Conservation (phyloP, 53 echinoderm and acorn worm species). For the Pentamera pediparva region DNA sequence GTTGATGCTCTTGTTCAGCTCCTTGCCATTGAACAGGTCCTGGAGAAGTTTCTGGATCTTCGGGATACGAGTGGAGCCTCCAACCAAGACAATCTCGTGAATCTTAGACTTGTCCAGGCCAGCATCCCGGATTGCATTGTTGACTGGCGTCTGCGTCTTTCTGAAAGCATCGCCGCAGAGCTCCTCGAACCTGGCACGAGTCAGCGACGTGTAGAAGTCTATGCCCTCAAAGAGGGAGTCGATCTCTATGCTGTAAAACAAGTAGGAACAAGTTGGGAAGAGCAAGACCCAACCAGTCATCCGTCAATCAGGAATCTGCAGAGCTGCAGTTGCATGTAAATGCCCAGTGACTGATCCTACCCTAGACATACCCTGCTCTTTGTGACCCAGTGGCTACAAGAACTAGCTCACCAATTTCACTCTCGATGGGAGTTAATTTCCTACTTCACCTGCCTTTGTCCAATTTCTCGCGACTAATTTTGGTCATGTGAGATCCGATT, state of each 20-base stretch:
- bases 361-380: too few relatives aligned
- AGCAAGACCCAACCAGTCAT: too few relatives aligned
- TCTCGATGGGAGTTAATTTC: too few relatives aligned
- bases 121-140: slow-evolving; percentile 72
- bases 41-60: slow-evolving; percentile 73
- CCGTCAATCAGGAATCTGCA: too few relatives aligned
- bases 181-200: slow-evolving; percentile 92
- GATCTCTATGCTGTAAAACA: slow-evolving; percentile 94
- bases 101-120: slow-evolving; percentile 59
- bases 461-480: too few relatives aligned
- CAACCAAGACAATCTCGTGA: slow-evolving; percentile 82
- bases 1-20: slow-evolving; percentile 96
- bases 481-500: too few relatives aligned
- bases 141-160: slow-evolving; percentile 65
- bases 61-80: slow-evolving; percentile 96
- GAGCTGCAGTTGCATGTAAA: too few relatives aligned
- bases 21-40: slow-evolving; percentile 79
- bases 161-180: slow-evolving; percentile 14
- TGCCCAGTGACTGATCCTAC: too few relatives aligned
- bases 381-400: too few relatives aligned
- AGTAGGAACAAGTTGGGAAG: too few relatives aligned
- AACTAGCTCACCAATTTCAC: too few relatives aligned
- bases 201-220: slow-evolving; percentile 90
- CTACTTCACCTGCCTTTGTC: too few relatives aligned
- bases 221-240: slow-evolving; percentile 92